Evolutionary conservation across 2,888 invertebrate genomes (phyloP).

Genomic region (Bombylius major): DNA sequence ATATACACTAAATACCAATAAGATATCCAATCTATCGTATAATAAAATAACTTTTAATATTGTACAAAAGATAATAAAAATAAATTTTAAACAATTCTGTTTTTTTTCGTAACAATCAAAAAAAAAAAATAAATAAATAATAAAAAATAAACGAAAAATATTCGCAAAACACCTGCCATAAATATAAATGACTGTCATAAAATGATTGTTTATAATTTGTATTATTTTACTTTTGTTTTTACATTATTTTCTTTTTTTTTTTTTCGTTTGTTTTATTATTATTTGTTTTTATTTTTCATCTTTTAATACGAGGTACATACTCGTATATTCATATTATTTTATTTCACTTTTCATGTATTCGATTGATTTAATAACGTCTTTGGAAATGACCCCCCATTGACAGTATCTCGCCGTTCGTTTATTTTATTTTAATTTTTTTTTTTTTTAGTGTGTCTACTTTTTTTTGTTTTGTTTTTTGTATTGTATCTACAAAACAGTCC

Average conservation of each 20-base stretch:
- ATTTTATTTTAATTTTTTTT: too few relatives aligned
- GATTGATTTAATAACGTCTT: slow-evolving; percentile 9
- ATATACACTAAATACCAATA: too few relatives aligned
- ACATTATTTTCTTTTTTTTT: slow-evolving; percentile 1
- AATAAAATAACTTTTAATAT: too few relatives aligned
- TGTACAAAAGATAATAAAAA: too few relatives aligned
- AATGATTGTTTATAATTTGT: slow-evolving; percentile 10
- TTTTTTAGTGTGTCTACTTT: too few relatives aligned
- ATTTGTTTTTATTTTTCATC: background rate
- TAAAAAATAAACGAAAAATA: background rate
- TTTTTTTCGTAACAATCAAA: background rate
- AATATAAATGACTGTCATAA: slow-evolving; percentile 10
- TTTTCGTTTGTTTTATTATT: background rate
- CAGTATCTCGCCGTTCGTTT: background rate
- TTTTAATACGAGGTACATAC: too few relatives aligned
- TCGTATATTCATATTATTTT: too few relatives aligned
- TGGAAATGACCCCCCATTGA: slow-evolving; percentile 6
- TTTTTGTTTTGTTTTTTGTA: too few relatives aligned
- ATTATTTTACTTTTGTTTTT: background rate
- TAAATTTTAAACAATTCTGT: too few relatives aligned
- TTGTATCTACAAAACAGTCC: too few relatives aligned
- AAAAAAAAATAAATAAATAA: background rate
- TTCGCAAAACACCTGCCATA: slow-evolving; percentile 4
- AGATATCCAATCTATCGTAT: too few relatives aligned
- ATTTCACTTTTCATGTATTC: background rate